Conservation (phyloP, 1,140 invertebrate genomes). For the Monomorium pharaonis region DNA sequence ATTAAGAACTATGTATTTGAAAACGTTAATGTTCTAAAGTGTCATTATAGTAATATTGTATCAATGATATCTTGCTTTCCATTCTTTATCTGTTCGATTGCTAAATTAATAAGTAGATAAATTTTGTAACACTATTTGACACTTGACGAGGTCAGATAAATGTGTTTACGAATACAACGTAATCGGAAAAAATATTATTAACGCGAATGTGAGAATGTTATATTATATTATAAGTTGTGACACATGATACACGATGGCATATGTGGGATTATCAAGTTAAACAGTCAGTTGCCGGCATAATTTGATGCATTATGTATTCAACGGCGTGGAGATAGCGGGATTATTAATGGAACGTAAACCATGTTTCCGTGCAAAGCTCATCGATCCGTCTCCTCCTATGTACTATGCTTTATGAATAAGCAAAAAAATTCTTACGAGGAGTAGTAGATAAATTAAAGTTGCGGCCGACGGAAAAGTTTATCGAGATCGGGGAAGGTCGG, state of each 20-base stretch:
- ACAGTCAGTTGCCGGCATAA: not conserved
- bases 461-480: not conserved
- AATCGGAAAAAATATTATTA: not conserved
- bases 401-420: not conserved
- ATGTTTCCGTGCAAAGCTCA: not conserved
- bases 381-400: not conserved
- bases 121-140: not conserved
- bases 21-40: no score
- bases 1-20: no score
- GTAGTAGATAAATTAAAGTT: not conserved
- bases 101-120: not conserved
- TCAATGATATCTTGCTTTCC: not conserved
- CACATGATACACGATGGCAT: not conserved
- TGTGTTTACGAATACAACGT: not conserved
- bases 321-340: conserved; percentile 20
- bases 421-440: not conserved
- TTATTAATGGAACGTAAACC: conserved; percentile 27
- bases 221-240: not conserved
- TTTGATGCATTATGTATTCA: conserved; percentile 6
- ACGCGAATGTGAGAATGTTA: not conserved
- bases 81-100: no score
- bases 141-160: not conserved
- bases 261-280: conserved; percentile 10
- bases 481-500: not conserved
- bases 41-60: no score